Evolutionary conservation across 2,888 invertebrate species (phyloP), one percentile per base, ranked within the genome.

Genomic region (Tigriopus californicus): DNA sequence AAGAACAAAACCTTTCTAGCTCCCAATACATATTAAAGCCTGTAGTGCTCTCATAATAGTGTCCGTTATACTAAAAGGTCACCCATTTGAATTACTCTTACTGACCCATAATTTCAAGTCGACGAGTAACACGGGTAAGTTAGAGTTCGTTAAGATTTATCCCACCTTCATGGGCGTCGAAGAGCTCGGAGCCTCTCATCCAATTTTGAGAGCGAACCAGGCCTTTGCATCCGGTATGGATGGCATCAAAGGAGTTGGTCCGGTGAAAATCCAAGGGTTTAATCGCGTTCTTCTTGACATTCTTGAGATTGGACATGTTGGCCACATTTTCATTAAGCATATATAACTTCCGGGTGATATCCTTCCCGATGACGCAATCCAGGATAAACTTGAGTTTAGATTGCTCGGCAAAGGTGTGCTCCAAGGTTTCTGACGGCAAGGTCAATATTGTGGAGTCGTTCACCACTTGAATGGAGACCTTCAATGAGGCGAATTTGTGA

Each of bases 151-250:
- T n/a, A n/a, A n/a, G n/a, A n/a, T n/a, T n/a, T n/a, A n/a, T n/a
- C n/a, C n/a, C n/a, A 49, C 49, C 49, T 49, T 18, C 22, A 15
- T 49, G 49, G 20, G 22, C 15, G 15, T 15, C 12, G 6, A 8
- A 2, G 5, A 49, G 22, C 2, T 56, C 46, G 2, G 56, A 20
- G 22, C 46, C 20, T 22, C 44, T 44, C 18, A 56, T 42, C 56
- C 56, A 56, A 46, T n/a, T 12, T 15, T 24, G n/a, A 18, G 56
- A 56, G 20, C 56, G n/a, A 12, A 56, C 56, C 42, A 46, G 13
- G 42, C 56, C 56, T 44, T 56, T 56, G 20, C 56, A 20, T 10
- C 56, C 56, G 2, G 56, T 56, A n/a, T 56, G 42, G n/a, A 56
- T 56, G 3, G 56, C 56, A 20, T 56, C 56, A 20, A 56, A 25